Evolutionary conservation across 2,888 invertebrate species (phyloP), one percentile per base, ranked within the genome.

Genomic region (Epinotia brunnichana): DNA sequence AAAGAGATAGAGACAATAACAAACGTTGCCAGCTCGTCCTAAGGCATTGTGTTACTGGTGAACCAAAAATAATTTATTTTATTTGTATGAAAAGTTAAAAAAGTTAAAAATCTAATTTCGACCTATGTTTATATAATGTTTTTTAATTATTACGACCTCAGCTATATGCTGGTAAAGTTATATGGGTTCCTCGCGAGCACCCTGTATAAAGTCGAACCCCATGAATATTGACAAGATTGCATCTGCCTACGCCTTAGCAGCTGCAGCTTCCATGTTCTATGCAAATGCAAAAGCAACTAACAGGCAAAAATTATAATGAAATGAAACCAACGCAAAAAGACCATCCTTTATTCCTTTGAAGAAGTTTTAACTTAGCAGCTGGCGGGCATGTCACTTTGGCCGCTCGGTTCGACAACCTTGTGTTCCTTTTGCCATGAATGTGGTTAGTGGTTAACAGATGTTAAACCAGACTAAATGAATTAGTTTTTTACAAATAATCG

Each of bases 341-440:
- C 75, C 83, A 83, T 88, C 87, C 85, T 88, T 89, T 86, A 86
- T 87, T 87, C 85, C 87, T 87, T 83, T 85, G 76, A 80, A 86
- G 82, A 82, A 82, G 81, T 7, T 80, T 78, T 79, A 84, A 80
- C 78, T 78, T 78, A 81, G 82, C 91, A 90, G 87, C 90, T 91
- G 91, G 74, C 85, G 84, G 85, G 86, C 86, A 89, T 87, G 88
- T 88, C 87, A 86, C 85, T 85, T 80, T 79, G 81, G 81, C 62
- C 51, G 44, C 48, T 67, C 79, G 80, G 85, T 87, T 87, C 85
- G 85, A 85, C 4, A 35, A 84, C 81, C 80, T 81, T 76, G 76
- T 77, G 85, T 85, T 88, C 84, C 85, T 86, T 87, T 85, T 83
- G 80, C 79, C 71, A 76, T 77, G 78, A 78, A 77, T 76, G 78